Evolutionary conservation across 2,888 invertebrate genomes (phyloP).

Genomic region (Brachypalpus laphriformis): DNA sequence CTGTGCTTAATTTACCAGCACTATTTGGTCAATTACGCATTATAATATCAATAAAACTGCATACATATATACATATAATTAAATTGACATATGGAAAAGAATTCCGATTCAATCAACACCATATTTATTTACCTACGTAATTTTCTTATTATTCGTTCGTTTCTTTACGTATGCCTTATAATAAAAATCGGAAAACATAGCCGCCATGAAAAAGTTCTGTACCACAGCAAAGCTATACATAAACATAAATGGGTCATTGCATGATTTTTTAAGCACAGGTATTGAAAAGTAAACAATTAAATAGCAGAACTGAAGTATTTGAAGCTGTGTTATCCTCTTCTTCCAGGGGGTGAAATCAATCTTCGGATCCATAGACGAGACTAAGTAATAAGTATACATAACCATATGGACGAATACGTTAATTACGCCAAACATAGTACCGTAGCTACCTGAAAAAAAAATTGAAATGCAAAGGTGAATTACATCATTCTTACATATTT

Average conservation of each 20-base stretch:
- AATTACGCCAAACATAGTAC: conserved; percentile 86
- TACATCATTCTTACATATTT: no score
- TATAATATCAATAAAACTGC: neutral
- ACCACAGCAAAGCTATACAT: conserved; percentile 35
- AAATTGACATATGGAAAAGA: neutral
- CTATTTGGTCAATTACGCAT: neutral
- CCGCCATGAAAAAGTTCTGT: conserved; percentile 76
- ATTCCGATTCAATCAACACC: neutral
- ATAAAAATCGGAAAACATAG: conserved; percentile 77
- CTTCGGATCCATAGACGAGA: conserved; percentile 88
- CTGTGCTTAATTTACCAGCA: no score
- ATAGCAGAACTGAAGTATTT: conserved; percentile 88
- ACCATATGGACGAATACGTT: conserved; percentile 90
- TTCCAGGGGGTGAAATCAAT: conserved; percentile 90
- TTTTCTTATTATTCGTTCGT: conserved; percentile 33
- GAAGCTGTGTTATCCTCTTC: conserved; percentile 90
- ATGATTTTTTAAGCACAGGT: conserved; percentile 73
- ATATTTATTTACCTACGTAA: no score
- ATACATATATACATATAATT: no score
- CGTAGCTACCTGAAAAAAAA: conserved; percentile 85
- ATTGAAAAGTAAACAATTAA: conserved; percentile 84
- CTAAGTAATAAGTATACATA: conserved; percentile 91
- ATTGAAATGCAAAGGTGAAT: no score
- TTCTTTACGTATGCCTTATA: conserved; percentile 75
- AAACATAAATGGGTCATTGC: conserved; percentile 47